Base-by-base conservation (phyloP, 2,113 vertebrate genomes). In the Picathartes gymnocephalus region DNA sequence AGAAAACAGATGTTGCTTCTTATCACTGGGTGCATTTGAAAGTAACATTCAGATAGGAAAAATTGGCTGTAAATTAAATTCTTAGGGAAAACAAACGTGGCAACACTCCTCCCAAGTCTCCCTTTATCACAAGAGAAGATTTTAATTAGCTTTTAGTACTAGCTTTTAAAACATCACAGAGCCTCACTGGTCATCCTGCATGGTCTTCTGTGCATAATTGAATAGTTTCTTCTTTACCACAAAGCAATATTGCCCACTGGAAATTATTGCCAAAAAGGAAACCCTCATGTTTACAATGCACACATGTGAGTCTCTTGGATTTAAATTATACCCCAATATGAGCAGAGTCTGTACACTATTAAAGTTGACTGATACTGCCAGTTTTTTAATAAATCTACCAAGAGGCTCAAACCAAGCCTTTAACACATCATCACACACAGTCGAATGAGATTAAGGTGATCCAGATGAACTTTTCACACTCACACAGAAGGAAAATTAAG, bases 1-100 rank as follows among this genome's bases (percentile, higher is more conserved):
- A 97, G 97, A 98, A 99, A 99, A 98, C 99, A 99, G 99, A 99
- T 99, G 98, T 98, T 98, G 97, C 98, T 97, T 98, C 98, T 99
- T 99, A 99, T 99, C 98, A 97, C 96, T 97, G 97, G 96, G 94
- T 97, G 96, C 97, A 92, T 98, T 98, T 98, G 97, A 98, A 98
- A 98, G 98, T 98, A 98, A 98, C 98, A 97, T 98, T 98, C 97
- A 97, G 95, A 97, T 97, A 94, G 97, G 96, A 97, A 98, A 98
- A 98, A 98, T 87, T 95, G 97, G 96, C 97, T 96, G 97, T 97
- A 98, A 98, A 98, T 98, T 98, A 97, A 98, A 98, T 98, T 98
- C 97, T 97, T 98, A 88, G 94, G 93, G 91, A 97, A 98, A 97
- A 98, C 97, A 98, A 98, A 97, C 57, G 50, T 39, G 86, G 96